Conservation (phyloP, 1,140 invertebrate genomes). For the Hycleus phaleratus region DNA sequence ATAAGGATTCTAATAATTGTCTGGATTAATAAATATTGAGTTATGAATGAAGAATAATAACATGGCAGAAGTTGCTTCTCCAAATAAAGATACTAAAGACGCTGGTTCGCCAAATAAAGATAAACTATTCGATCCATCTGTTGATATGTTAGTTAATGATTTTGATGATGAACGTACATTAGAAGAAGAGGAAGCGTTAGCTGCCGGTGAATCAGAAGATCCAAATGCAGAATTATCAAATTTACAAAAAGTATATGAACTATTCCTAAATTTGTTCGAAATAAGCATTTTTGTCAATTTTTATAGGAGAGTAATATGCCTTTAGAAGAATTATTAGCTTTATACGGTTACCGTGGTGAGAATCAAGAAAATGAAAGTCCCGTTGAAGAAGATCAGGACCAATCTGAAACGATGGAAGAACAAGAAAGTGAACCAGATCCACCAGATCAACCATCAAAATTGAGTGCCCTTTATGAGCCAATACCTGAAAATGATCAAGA, state of each 20-base stretch:
- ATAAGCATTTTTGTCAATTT: neutral
- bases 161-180: constrained; percentile 93
- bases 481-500: constrained; percentile 36
- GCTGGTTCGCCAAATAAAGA: constrained; percentile 33
- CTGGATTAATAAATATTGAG: too few species aligned
- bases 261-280: neutral
- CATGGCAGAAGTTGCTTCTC: constrained; percentile 32
- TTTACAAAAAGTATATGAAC: constrained; percentile 65
- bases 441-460: constrained; percentile 30
- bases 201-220: constrained; percentile 69
- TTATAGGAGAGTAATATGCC: constrained; percentile 79
- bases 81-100: constrained; percentile 29
- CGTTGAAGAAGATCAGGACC: constrained; percentile 30
- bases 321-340: constrained; percentile 80
- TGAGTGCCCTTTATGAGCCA: constrained; percentile 34
- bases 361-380: constrained; percentile 38
- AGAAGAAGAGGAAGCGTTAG: constrained; percentile 93
- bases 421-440: constrained; percentile 30
- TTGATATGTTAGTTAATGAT: constrained; percentile 93
- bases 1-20: too few species aligned
- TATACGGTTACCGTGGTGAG: constrained; percentile 66
- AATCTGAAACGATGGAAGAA: constrained; percentile 28
- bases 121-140: constrained; percentile 53
- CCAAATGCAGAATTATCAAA: constrained; percentile 81
- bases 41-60: constrained; percentile 15